Evolutionary conservation across 2,888 invertebrate species (phyloP).

Genomic region (Andrena flavipes): DNA sequence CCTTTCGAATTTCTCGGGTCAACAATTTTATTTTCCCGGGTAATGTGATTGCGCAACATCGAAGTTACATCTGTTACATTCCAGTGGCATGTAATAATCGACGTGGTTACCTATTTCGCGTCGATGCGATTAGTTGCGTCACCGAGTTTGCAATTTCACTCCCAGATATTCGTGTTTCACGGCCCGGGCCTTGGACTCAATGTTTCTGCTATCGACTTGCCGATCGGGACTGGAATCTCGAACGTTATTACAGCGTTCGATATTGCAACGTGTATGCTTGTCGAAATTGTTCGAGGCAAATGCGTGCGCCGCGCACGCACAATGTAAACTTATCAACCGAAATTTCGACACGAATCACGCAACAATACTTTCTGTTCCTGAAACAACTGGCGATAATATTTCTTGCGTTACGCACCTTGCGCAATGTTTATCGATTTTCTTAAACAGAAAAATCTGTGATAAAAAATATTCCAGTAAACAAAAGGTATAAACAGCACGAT

Average conservation of each 20-base stretch:
- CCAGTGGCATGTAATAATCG: neutral
- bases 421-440: conserved; percentile 10
- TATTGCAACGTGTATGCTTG: conserved; percentile 33
- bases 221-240: conserved; percentile 25
- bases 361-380: conserved; percentile 49
- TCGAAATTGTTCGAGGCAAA: conserved; percentile 10
- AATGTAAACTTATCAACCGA: conserved; percentile 45
- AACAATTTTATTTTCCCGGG: neutral
- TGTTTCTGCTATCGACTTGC: conserved; percentile 30
- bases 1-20: neutral
- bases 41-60: neutral
- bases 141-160: conserved; percentile 23
- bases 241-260: conserved; percentile 18
- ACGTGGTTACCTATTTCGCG: conserved; percentile 1
- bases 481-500: neutral
- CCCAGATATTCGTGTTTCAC: conserved; percentile 18
- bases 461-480: neutral
- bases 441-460: neutral
- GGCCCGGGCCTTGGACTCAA: conserved; percentile 9
- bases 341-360: conserved; percentile 64
- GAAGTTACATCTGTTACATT: neutral
- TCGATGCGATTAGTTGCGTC: neutral
- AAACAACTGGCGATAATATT: conserved; percentile 60
- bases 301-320: conserved; percentile 54
- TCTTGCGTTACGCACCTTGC: conserved; percentile 7